Evolutionary conservation across 2,113 vertebrate genomes (phyloP).

Genomic region (Pygoscelis antarcticus): DNA sequence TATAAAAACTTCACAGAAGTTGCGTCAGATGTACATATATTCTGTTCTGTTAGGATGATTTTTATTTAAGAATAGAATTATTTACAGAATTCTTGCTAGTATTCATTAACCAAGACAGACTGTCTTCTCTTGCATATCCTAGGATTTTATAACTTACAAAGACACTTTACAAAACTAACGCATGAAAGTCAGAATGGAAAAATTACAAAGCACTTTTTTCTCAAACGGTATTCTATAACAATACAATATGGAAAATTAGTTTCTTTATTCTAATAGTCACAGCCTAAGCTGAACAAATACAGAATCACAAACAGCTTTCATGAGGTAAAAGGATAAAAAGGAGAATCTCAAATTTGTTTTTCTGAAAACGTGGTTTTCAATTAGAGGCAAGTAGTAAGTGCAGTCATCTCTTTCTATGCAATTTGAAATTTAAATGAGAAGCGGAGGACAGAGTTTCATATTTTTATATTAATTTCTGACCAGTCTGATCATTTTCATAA

Average conservation of each 20-base stretch:
- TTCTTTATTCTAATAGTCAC: not conserved
- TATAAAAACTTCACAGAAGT: not conserved
- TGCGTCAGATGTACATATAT: not conserved
- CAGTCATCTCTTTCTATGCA: not conserved
- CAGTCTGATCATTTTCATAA: not conserved
- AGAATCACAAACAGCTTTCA: not conserved
- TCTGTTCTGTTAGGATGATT: not conserved
- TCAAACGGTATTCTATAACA: not conserved
- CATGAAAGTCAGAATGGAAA: not conserved
- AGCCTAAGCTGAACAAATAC: not conserved
- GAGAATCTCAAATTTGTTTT: not conserved
- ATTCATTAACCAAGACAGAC: not conserved
- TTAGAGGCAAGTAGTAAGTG: not conserved
- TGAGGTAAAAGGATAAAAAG: not conserved
- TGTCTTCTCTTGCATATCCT: not conserved
- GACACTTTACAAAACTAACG: not conserved
- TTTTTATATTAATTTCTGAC: not conserved
- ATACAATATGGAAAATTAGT: not conserved
- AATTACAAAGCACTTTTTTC: not conserved
- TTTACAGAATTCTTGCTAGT: not conserved
- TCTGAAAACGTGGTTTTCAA: not conserved
- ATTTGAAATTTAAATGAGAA: not conserved
- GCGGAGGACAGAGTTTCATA: not conserved
- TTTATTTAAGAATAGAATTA: not conserved
- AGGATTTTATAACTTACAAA: not conserved